A percentile compares a stretch with the other conserved stretches of the same genome.
Evolutionary conservation across 2,888 invertebrate species (phyloP).

Genomic region (Ichneumon xanthorius): DNA sequence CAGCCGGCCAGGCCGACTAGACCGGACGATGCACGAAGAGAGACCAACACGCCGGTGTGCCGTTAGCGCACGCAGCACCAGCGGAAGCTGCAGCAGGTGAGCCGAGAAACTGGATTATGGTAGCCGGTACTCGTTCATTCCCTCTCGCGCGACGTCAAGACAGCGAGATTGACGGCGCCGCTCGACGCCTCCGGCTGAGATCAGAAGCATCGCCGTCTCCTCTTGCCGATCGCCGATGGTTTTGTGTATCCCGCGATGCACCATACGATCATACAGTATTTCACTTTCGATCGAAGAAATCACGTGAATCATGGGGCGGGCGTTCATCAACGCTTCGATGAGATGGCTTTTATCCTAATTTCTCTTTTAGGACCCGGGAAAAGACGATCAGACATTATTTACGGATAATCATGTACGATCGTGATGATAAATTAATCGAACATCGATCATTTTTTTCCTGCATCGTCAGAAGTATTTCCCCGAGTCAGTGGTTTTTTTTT

Average conservation of each 20-base stretch:
- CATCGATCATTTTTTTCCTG: not conserved
- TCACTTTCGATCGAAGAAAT: conserved; percentile 2
- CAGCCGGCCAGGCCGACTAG: conserved; percentile 71
- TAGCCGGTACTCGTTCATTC: conserved; percentile 65
- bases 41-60: conserved; percentile 52
- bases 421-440: not conserved
- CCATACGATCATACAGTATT: not conserved
- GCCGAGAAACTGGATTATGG: conserved; percentile 72
- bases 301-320: not conserved
- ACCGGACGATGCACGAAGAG: conserved; percentile 72
- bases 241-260: not conserved
- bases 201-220: conserved; percentile 49
- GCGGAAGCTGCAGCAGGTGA: conserved; percentile 52
- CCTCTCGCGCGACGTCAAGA: conserved; percentile 67
- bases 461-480: not conserved
- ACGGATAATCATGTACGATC: not conserved
- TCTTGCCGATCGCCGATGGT: conserved; percentile 27
- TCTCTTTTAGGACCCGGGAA: too few species aligned
- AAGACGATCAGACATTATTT: not conserved
- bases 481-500: not conserved
- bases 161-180: conserved; percentile 66
- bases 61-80: conserved; percentile 37
- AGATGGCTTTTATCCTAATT: too few species aligned
- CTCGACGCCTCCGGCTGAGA: conserved; percentile 65
- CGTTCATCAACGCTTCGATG: not conserved